These are phyloP conservation scores for Poecilia latipinna DNA, from an alignment of 2,113 vertebrate species.

Conservation along the genomic window DNA sequence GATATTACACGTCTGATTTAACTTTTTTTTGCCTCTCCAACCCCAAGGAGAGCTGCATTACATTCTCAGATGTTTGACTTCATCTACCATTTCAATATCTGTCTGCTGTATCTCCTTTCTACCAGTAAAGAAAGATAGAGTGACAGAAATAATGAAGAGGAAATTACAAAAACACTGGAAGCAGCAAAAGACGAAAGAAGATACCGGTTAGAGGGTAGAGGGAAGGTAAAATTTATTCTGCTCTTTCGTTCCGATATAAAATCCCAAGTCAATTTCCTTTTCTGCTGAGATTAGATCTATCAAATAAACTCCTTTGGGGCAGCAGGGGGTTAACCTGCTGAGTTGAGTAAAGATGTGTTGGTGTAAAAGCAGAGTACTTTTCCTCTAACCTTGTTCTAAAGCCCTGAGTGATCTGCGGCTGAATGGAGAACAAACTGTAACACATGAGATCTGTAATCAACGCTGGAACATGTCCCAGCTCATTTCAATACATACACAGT, in stretches of 20 bases:
- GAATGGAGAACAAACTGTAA: slow-evolving; percentile 25
- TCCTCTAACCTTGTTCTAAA: slow-evolving; percentile 40
- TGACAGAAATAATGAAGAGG: background rate
- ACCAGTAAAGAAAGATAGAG: background rate
- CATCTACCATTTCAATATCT: background rate
- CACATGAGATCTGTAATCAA: background rate
- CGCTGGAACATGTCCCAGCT: slow-evolving; percentile 1
- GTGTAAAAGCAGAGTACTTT: background rate
- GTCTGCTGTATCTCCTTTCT: background rate
- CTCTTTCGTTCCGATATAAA: slow-evolving; percentile 81
- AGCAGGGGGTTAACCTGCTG: slow-evolving; percentile 48
- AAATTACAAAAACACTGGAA: background rate
- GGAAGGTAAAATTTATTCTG: slow-evolving; percentile 80
- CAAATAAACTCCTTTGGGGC: slow-evolving; percentile 68
- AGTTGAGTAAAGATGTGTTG: slow-evolving; percentile 23
- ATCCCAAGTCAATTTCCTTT: slow-evolving; percentile 91
- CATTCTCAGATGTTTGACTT: background rate
- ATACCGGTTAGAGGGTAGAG: slow-evolving; percentile 37
- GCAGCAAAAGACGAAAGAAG: slow-evolving; percentile 10
- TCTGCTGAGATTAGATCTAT: slow-evolving; percentile 83
- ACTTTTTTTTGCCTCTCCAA: too few relatives aligned
- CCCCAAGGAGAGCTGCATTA: too few relatives aligned
- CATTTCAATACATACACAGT: background rate
- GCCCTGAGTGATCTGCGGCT: slow-evolving; percentile 16
- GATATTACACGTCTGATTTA: too few relatives aligned